These are phyloP conservation scores for Gonatopus flavifemur DNA, from an alignment of 1,140 invertebrate species.

Conservation along the genomic window DNA sequence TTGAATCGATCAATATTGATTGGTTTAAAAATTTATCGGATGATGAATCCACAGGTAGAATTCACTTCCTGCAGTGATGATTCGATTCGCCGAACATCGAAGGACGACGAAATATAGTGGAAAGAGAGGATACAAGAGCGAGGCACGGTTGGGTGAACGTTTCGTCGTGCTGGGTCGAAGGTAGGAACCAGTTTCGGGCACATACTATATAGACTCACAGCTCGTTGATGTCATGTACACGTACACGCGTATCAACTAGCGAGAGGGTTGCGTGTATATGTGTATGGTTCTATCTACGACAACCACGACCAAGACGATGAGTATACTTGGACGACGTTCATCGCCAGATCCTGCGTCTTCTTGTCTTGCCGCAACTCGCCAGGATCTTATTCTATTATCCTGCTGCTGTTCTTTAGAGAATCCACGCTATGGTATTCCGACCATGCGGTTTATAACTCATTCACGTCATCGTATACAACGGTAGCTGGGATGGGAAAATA, in stretches of 20 bases:
- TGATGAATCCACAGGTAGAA: conserved; percentile 2
- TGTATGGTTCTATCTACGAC: too few relatives aligned
- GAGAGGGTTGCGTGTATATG: too few relatives aligned
- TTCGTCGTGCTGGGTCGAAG: conserved; percentile 25
- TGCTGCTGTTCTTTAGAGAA: conserved; percentile 23
- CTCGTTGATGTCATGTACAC: too few relatives aligned
- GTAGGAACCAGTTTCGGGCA: conserved; percentile 41
- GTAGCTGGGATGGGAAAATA: too few relatives aligned
- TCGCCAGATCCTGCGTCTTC: conserved; percentile 18
- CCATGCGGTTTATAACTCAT: conserved; percentile 28
- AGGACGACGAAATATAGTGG: conserved; percentile 22
- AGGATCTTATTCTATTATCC: conserved; percentile 18
- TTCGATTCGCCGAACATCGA: conserved; percentile 20
- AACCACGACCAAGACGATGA: too few relatives aligned
- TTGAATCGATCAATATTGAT: too few relatives aligned
- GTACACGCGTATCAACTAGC: conserved; percentile 27
- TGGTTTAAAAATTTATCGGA: too few relatives aligned
- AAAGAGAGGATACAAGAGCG: not conserved
- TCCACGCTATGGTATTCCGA: too few relatives aligned
- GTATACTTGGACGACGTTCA: not conserved
- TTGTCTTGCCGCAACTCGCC: too few relatives aligned
- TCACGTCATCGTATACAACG: conserved; percentile 18
- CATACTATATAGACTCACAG: conserved; percentile 28
- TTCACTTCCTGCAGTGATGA: conserved; percentile 23
- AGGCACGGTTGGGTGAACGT: conserved; percentile 23